A percentile compares a stretch with the other conserved stretches of the same genome.
These are phyloP conservation scores for Dasypolia templi DNA, from an alignment of 2,888 invertebrate genomes.

Conservation along the genomic window DNA sequence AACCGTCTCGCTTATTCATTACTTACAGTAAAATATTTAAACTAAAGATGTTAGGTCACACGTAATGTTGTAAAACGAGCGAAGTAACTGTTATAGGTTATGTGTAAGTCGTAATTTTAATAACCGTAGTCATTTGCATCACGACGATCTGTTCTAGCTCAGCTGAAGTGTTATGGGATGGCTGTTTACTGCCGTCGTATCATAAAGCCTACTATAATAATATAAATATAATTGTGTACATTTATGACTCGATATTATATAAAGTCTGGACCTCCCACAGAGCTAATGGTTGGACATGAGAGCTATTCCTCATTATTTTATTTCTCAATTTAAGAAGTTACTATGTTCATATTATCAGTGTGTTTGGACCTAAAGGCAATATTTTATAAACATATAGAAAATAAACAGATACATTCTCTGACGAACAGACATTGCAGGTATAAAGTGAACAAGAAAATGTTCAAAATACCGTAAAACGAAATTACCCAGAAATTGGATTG, in stretches of 20 bases:
- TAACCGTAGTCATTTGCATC: slow-evolving; percentile 61
- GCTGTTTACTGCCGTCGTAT: slow-evolving; percentile 47
- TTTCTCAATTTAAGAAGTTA: slow-evolving; percentile 17
- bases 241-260: slow-evolving; percentile 53
- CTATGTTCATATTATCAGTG: background rate
- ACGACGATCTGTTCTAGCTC: slow-evolving; percentile 50
- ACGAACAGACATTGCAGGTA: background rate
- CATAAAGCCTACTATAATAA: slow-evolving; percentile 53
- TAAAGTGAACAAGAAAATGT: background rate
- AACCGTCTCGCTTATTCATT: slow-evolving; percentile 24
- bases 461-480: no score
- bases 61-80: slow-evolving; percentile 46
- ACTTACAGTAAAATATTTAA: slow-evolving; percentile 33
- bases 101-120: slow-evolving; percentile 61
- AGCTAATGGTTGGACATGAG: slow-evolving; percentile 14
- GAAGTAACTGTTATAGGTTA: slow-evolving; percentile 56
- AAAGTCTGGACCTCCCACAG: slow-evolving; percentile 56
- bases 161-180: slow-evolving; percentile 33
- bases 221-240: slow-evolving; percentile 49
- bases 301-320: slow-evolving; percentile 15
- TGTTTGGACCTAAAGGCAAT: background rate
- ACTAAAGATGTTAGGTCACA: slow-evolving; percentile 49
- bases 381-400: background rate
- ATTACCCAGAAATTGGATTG: background rate
- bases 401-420: background rate